Evolutionary conservation across 2,113 vertebrate species (phyloP).

Genomic region (Phaethon lepturus): DNA sequence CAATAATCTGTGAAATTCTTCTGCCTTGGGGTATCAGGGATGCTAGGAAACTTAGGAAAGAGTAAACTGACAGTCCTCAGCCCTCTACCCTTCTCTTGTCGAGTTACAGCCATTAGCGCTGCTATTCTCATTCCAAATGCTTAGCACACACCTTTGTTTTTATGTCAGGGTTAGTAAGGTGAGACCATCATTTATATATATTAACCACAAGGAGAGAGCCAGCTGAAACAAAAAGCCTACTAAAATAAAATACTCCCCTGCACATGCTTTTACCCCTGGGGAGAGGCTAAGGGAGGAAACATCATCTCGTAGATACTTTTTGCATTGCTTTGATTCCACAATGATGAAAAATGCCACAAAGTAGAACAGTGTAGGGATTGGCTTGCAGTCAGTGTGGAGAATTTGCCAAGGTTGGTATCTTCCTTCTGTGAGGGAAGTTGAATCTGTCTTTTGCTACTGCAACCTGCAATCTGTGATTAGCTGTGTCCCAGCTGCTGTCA

Average conservation of each 20-base stretch:
- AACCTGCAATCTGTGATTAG: not conserved
- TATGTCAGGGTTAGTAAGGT: not conserved
- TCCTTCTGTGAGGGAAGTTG: not conserved
- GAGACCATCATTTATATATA: not conserved
- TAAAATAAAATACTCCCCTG: not conserved
- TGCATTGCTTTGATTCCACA: not conserved
- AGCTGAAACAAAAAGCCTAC: not conserved
- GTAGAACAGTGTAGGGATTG: not conserved
- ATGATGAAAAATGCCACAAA: not conserved
- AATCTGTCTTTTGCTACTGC: not conserved
- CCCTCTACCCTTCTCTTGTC: not conserved
- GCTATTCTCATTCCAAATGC: not conserved
- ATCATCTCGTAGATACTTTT: not conserved
- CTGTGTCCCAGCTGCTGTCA: conserved; percentile 36
- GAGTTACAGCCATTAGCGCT: not conserved
- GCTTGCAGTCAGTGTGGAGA: not conserved
- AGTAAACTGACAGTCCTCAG: not conserved
- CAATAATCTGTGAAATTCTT: not conserved
- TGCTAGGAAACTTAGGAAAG: not conserved
- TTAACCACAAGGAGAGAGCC: not conserved
- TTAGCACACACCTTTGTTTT: not conserved
- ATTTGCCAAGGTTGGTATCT: not conserved
- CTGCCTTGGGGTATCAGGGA: not conserved
- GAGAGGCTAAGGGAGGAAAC: not conserved
- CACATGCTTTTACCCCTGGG: not conserved